Conservation (phyloP, 2,797 vertebrate species). For the Lepilemur ruficaudatus region DNA sequence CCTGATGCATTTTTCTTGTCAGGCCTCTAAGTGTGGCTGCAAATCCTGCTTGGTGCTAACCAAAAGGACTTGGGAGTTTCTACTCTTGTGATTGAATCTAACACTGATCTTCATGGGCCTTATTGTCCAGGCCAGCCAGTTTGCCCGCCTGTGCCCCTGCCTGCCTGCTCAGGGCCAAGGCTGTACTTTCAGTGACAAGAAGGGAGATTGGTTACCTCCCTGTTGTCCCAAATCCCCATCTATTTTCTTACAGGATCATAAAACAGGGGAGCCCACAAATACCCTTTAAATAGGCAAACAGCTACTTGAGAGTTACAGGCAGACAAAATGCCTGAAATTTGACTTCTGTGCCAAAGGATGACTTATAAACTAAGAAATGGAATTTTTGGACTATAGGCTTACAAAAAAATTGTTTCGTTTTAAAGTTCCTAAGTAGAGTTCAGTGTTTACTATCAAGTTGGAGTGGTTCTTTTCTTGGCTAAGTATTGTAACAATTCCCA, state of each 20-base stretch:
- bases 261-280: neutral
- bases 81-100: neutral
- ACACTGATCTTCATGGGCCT: neutral
- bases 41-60: neutral
- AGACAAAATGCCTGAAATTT: conserved; percentile 46
- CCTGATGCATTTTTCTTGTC: neutral
- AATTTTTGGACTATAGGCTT: conserved; percentile 33
- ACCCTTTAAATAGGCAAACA: conserved; percentile 24
- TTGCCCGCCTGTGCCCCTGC: neutral
- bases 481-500: conserved; percentile 13
- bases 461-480: neutral
- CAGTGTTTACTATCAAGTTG: conserved; percentile 23
- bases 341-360: conserved; percentile 64
- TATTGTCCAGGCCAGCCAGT: neutral
- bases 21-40: neutral
- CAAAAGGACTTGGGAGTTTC: neutral
- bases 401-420: conserved; percentile 28
- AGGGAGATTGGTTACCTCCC: neutral
- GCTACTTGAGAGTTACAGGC: conserved; percentile 17
- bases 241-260: neutral
- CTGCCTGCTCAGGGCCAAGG: neutral
- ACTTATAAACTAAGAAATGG: conserved; percentile 66
- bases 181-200: neutral
- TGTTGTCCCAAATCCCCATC: neutral
- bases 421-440: conserved; percentile 35